Percentiles rank a stretch among this genome's conserved stretches.
Evolutionary conservation across 64 coral and sea anemone genomes (phyloP).

Genomic region (Porites lutea): DNA sequence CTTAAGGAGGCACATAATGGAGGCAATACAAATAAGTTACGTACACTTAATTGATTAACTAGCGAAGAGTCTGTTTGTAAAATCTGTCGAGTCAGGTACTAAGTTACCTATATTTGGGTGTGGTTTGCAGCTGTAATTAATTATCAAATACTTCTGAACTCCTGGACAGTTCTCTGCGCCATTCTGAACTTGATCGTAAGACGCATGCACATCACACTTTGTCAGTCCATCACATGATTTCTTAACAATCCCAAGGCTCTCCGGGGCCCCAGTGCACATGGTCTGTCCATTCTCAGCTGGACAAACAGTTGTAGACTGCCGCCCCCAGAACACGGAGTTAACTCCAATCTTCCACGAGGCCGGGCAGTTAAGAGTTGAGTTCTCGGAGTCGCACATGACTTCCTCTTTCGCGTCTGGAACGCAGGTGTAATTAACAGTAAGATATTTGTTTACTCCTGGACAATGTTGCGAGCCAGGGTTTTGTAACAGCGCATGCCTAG

Average conservation of each 20-base stretch:
- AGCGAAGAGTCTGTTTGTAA: no score
- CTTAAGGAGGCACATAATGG: no score
- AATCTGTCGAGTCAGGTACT: not conserved
- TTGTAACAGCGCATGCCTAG: constrained; percentile 88
- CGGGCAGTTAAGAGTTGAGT: constrained; percentile 88
- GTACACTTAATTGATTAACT: no score
- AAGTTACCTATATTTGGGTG: constrained; percentile 89
- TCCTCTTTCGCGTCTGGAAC: constrained; percentile 98
- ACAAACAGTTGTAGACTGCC: constrained; percentile 90
- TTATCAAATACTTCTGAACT: constrained; percentile 93
- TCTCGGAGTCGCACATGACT: constrained; percentile 92
- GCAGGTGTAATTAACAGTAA: constrained; percentile 93
- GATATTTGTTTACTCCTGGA: constrained; percentile 97
- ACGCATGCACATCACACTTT: constrained; percentile 85
- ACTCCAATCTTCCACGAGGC: constrained; percentile 94
- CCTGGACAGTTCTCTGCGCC: constrained; percentile 97
- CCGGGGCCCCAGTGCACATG: constrained; percentile 95
- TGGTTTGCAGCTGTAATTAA: constrained; percentile 97
- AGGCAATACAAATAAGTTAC: no score
- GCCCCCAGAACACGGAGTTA: constrained; percentile 98
- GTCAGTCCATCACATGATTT: constrained; percentile 89
- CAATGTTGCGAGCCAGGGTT: constrained; percentile 77
- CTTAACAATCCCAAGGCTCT: constrained; percentile 94
- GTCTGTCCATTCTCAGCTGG: constrained; percentile 91
- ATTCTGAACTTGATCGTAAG: constrained; percentile 86